Base-by-base conservation (phyloP, 1,140 invertebrate species). In the Marisa cornuarietis region DNA sequence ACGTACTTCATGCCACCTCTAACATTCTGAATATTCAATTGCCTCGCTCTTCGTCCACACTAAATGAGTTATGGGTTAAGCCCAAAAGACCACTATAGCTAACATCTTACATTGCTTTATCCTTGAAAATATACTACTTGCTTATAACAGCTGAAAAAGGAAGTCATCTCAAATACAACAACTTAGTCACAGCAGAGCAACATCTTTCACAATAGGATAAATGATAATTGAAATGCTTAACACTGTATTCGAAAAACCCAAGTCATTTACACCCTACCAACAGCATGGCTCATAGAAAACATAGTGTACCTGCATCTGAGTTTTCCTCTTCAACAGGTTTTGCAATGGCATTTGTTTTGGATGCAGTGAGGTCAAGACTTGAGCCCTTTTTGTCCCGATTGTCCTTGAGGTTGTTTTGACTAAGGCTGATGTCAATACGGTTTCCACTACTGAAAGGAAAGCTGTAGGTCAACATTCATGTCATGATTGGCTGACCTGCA, bases 331-430 rank as follows among this genome's bases (percentile, higher is more conserved):
- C 85, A 16, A 69, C 68, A 51, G 82, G 77, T 24, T 71, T 81
- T 26, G 76, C 71, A 49, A 81, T 78, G 66, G 62, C 71, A 61
- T 77, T 76, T 8, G 69, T 73, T 24, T 81, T 82, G 72, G 75
- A 78, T 16, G 71, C 82, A 52, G 85, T 83, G 20, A 83, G 66
- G n/a, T 83, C 82, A 26, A 86, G 78, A 5, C 76, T 69, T 20
- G 73, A 73, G 24, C 87, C 81, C 61, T 83, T 79, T 79, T 88
- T 89, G 61, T 87, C 85, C n/a, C 84, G 72, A 66, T 86, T 88
- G 54, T 90, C 86, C 79, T 88, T 88, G n/a, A 88, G 80, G 81
- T 87, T 89, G 79, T 89, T 89, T 80, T 88, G 87, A 74, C 84
- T 88, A 7, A 88, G 79, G 61, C 87, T 88, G 62, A 85, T 85